These are phyloP conservation scores for Hippocampus barbouri DNA, from an alignment of 2,113 vertebrate species.

Conservation along the genomic window DNA sequence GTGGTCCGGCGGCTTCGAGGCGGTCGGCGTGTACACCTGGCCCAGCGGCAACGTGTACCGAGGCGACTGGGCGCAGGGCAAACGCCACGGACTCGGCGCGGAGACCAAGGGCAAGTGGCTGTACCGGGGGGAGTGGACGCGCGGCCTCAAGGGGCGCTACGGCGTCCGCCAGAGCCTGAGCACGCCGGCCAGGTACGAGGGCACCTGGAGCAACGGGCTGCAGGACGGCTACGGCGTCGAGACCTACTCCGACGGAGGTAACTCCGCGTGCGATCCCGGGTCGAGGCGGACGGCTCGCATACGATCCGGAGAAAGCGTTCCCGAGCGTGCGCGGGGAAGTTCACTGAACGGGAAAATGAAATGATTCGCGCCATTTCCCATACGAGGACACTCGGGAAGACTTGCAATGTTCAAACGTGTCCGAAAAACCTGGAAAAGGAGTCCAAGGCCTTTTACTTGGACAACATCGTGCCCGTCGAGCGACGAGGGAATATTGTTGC, in stretches of 20 bases:
- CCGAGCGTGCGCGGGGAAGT: too few relatives aligned
- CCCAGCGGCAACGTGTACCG: slow-evolving; percentile 91
- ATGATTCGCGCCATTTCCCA: too few relatives aligned
- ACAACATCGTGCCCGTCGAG: too few relatives aligned
- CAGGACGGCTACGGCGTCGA: slow-evolving; percentile 95
- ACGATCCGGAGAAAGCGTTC: too few relatives aligned
- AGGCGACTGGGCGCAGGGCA: slow-evolving; percentile 93
- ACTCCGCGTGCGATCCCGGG: slow-evolving; percentile 24
- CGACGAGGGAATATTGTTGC: too few relatives aligned
- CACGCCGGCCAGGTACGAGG: slow-evolving; percentile 90
- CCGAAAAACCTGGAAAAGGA: too few relatives aligned
- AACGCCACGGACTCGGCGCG: slow-evolving; percentile 89
- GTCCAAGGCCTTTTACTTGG: too few relatives aligned
- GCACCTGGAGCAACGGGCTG: slow-evolving; percentile 92
- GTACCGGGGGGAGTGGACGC: slow-evolving; percentile 92
- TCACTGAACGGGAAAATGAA: too few relatives aligned
- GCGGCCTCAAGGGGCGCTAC: slow-evolving; percentile 92
- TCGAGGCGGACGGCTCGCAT: too few relatives aligned
- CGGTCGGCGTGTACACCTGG: slow-evolving; percentile 92
- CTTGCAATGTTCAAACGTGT: too few relatives aligned
- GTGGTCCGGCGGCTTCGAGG: slow-evolving; percentile 91
- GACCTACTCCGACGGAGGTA: slow-evolving; percentile 93
- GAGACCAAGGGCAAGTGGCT: slow-evolving; percentile 91
- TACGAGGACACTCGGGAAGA: too few relatives aligned
- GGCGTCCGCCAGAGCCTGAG: slow-evolving; percentile 88